phyloP scores from a whole-genome alignment of 2,113 vertebrate genomes.

The Lamprotornis superbus region DNA sequence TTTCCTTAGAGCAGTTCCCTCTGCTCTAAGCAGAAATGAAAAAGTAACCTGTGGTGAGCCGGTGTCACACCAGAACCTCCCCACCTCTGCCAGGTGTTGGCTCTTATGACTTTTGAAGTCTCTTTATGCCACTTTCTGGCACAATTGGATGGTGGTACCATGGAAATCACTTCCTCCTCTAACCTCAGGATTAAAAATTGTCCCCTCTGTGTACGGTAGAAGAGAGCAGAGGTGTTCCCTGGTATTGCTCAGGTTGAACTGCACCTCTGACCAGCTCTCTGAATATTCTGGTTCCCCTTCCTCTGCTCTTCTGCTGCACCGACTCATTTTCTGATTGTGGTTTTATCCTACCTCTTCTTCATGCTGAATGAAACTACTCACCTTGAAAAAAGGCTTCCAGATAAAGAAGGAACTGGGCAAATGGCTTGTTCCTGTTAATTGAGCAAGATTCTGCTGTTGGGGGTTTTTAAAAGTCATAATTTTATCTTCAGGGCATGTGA shows the following conservation, averaged over 20 bases:
- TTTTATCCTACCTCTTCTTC: not conserved
- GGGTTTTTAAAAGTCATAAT: not conserved
- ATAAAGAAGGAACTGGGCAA: not conserved
- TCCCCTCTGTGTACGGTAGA: fast-evolving
- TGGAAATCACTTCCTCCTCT: not conserved
- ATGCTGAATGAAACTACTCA: not conserved
- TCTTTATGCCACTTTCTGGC: not conserved
- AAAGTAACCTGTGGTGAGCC: not conserved
- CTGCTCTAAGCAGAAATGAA: not conserved
- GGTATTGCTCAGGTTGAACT: not conserved
- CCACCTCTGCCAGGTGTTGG: not conserved
- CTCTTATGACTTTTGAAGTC: not conserved
- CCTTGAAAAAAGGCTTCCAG: not conserved
- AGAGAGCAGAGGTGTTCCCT: not conserved
- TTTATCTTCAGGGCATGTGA: not conserved
- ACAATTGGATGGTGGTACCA: not conserved
- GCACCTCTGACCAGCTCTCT: not conserved
- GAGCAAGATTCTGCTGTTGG: not conserved
- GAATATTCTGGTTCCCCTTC: not conserved
- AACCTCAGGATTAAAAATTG: not conserved
- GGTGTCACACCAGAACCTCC: not conserved
- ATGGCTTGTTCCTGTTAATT: not conserved
- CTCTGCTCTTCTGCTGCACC: not conserved
- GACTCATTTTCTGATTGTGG: not conserved
- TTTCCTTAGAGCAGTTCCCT: not conserved